phyloP scores from a whole-genome alignment of 2,888 invertebrate genomes.

The Nymphalis c-album region DNA sequence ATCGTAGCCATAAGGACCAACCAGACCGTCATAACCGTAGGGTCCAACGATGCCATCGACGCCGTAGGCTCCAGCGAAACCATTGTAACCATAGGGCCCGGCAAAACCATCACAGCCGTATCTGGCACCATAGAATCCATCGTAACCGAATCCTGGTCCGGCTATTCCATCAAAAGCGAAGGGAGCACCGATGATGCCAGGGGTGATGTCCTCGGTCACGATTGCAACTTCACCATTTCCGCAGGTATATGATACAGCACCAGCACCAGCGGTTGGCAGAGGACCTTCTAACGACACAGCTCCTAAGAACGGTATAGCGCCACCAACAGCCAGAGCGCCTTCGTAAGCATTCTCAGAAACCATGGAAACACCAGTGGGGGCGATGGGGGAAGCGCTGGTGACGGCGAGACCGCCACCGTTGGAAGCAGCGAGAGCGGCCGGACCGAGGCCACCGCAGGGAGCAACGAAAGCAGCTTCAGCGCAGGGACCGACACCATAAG shows the following conservation, averaged over 20 bases:
- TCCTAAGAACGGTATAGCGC: constrained; percentile 44
- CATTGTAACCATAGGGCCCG: constrained; percentile 2
- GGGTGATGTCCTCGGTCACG: constrained; percentile 35
- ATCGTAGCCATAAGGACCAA: neutral
- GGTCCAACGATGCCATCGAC: neutral
- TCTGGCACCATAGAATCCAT: neutral
- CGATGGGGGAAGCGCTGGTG: constrained; percentile 45
- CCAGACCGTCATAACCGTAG: constrained; percentile 7
- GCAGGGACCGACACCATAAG: neutral
- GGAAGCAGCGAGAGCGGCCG: constrained; percentile 26
- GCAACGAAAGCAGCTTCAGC: constrained; percentile 6
- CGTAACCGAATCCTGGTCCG: too few species aligned
- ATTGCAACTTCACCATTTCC: constrained; percentile 42
- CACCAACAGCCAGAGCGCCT: constrained; percentile 42
- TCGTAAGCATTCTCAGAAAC: constrained; percentile 47
- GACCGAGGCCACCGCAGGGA: constrained; percentile 12
- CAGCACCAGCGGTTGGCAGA: constrained; percentile 44
- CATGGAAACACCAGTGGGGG: constrained; percentile 41
- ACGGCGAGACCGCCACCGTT: constrained; percentile 39
- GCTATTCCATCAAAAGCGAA: neutral
- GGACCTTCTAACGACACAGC: constrained; percentile 44
- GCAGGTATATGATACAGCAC: constrained; percentile 43
- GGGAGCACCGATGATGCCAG: constrained; percentile 27
- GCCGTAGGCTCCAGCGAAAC: too few species aligned
- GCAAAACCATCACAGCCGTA: constrained; percentile 10